Percentiles rank a stretch among this genome's conserved stretches.
Evolutionary conservation across 1,140 invertebrate genomes (phyloP).

Genomic region (Pogonognathellus flavescens): DNA sequence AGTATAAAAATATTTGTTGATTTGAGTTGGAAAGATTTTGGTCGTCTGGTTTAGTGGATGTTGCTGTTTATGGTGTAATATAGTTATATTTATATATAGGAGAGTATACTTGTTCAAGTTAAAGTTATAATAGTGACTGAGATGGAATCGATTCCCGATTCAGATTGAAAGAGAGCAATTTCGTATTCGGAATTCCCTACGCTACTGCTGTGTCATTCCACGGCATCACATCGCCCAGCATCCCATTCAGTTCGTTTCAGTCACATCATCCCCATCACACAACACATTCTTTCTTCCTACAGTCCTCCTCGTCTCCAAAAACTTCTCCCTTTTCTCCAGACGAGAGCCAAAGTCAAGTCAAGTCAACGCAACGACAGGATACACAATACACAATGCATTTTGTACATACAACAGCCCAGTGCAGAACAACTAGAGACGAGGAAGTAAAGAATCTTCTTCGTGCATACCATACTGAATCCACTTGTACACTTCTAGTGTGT

Average conservation of each 20-base stretch:
- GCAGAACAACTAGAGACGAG: too few relatives aligned
- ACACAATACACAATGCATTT: not conserved
- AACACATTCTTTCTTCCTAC: conserved; percentile 25
- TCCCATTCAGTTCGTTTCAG: conserved; percentile 37
- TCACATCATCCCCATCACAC: conserved; percentile 4
- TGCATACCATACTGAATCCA: too few relatives aligned
- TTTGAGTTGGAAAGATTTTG: not conserved
- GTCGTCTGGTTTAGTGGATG: conserved; percentile 13
- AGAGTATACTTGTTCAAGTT: not conserved
- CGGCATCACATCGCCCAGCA: conserved; percentile 13
- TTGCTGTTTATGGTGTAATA: not conserved
- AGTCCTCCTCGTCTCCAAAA: not conserved
- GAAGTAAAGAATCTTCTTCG: too few relatives aligned
- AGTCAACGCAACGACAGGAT: not conserved
- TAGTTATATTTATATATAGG: too few relatives aligned
- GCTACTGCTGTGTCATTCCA: conserved; percentile 14
- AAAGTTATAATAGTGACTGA: conserved; percentile 39
- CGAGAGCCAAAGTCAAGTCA: not conserved
- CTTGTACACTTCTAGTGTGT: too few relatives aligned
- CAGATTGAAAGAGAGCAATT: conserved; percentile 53
- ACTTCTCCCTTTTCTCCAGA: not conserved
- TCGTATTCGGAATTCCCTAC: conserved; percentile 45
- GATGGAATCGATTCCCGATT: conserved; percentile 49
- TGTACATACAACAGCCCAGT: not conserved
- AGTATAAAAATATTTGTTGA: not conserved